Conservation (phyloP, 2,888 invertebrate genomes). For the Lypha dubia region DNA sequence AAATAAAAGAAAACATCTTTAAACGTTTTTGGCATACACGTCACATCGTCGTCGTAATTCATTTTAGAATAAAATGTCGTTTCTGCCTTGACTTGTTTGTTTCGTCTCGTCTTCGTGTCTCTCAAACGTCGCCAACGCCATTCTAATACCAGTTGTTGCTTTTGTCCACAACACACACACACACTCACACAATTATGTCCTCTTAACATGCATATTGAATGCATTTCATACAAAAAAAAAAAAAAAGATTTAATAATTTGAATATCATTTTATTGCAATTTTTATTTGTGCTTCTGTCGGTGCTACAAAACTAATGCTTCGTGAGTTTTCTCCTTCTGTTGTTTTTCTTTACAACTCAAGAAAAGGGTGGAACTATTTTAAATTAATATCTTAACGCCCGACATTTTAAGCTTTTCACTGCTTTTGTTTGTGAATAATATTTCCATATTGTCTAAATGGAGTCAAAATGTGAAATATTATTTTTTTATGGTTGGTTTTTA, state of each 20-base stretch:
- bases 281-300: background rate
- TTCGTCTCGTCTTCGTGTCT: slow-evolving; percentile 22
- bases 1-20: slow-evolving; percentile 27
- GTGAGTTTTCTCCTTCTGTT: background rate
- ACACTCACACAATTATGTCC: background rate
- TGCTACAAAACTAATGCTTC: background rate
- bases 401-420: background rate
- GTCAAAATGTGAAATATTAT: slow-evolving; percentile 8
- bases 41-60: slow-evolving; percentile 58
- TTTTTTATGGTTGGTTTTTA: background rate
- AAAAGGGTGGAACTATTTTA: slow-evolving; percentile 26
- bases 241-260: slow-evolving; percentile 40
- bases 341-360: background rate
- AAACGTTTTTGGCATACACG: slow-evolving; percentile 61
- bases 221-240: background rate
- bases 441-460: background rate
- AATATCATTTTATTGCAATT: slow-evolving; percentile 42
- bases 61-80: slow-evolving; percentile 39
- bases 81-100: slow-evolving; percentile 21
- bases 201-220: slow-evolving; percentile 2
- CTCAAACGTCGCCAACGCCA: slow-evolving; percentile 35
- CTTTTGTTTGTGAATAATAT: background rate
- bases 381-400: slow-evolving; percentile 42
- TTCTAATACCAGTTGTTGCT: slow-evolving; percentile 47
- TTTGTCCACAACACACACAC: background rate